These are phyloP conservation scores for Camponotus pennsylvanicus DNA, from an alignment of 1,140 invertebrate species.

Conservation along the genomic window DNA sequence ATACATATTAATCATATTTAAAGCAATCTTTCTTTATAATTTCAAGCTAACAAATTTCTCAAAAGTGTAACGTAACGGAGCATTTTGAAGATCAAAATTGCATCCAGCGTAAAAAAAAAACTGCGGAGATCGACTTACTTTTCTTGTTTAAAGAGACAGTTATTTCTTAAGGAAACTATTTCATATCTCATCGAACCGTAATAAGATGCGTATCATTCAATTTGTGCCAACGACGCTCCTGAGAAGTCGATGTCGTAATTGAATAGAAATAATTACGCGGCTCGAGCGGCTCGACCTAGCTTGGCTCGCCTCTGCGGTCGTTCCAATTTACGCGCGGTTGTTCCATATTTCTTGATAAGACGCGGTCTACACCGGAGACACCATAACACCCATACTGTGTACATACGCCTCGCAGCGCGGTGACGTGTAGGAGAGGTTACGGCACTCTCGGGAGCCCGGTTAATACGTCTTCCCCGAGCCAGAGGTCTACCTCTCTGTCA, in stretches of 20 bases:
- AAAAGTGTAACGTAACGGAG: too few relatives aligned
- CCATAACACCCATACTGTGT: constrained; percentile 51
- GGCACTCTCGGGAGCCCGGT: constrained; percentile 60
- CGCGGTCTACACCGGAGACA: constrained; percentile 56
- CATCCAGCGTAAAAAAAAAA: too few relatives aligned
- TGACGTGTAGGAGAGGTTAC: constrained; percentile 58
- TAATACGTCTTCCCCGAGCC: constrained; percentile 61
- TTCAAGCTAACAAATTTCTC: too few relatives aligned
- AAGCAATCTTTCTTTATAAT: too few relatives aligned
- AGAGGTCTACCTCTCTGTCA: constrained; percentile 66
- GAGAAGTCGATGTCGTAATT: constrained; percentile 40
- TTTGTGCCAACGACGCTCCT: constrained; percentile 22
- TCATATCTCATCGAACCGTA: neutral
- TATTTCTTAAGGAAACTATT: too few relatives aligned
- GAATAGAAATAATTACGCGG: constrained; percentile 58
- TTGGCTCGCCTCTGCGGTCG: constrained; percentile 18
- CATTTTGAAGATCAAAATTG: too few relatives aligned
- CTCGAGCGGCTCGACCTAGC: constrained; percentile 2
- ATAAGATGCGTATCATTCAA: neutral
- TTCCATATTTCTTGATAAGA: constrained; percentile 62
- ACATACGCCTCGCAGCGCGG: constrained; percentile 42
- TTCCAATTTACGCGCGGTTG: constrained; percentile 54
- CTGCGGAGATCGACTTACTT: too few relatives aligned
- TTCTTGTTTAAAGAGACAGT: too few relatives aligned
- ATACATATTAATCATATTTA: too few relatives aligned